phyloP scores from a whole-genome alignment of 2,113 vertebrate species.

The Microcebus tavaratra region DNA sequence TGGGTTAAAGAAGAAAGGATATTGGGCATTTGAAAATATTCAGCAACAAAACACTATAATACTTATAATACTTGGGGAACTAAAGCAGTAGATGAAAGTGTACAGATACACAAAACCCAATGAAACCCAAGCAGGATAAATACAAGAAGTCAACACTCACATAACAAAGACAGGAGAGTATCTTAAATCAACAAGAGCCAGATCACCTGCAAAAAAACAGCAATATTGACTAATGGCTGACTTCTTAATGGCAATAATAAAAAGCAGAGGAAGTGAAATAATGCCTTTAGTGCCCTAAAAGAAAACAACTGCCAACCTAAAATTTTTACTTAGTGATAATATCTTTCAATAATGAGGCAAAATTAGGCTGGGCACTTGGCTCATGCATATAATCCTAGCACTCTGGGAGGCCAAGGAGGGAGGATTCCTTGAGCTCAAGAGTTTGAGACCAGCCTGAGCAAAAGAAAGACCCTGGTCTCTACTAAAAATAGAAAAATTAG shows the following conservation, averaged over 20 bases:
- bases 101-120: not conserved
- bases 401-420: too few species aligned
- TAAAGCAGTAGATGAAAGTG: not conserved
- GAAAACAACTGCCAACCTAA: not conserved
- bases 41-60: too few species aligned
- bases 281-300: not conserved
- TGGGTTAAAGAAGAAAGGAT: not conserved
- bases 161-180: not conserved
- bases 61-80: not conserved
- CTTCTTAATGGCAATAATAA: not conserved
- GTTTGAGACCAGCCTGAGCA: too few species aligned
- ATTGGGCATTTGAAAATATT: not conserved
- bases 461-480: too few species aligned
- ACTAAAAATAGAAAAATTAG: not conserved
- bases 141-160: not conserved
- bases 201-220: not conserved
- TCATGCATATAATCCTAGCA: too few species aligned
- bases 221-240: not conserved
- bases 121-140: not conserved
- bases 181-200: not conserved
- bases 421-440: too few species aligned
- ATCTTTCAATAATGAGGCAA: not conserved
- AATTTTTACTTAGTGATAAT: not conserved
- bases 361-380: not conserved
- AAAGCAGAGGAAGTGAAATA: not conserved